Percentiles rank a stretch among this genome's conserved stretches.
Conservation (phyloP, 2,888 invertebrate genomes). For the Athalia cordata region DNA sequence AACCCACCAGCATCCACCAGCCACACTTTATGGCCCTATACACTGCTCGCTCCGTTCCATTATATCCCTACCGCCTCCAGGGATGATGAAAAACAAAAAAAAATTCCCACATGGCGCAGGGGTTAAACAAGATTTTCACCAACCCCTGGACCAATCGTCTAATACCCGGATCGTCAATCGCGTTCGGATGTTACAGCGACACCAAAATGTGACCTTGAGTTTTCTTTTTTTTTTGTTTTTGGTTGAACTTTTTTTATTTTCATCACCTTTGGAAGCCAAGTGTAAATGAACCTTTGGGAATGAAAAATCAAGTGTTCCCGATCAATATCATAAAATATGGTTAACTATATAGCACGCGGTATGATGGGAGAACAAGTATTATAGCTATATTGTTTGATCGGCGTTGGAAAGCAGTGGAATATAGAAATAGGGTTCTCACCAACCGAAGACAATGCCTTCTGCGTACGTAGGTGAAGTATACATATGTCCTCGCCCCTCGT, state of each 20-base stretch:
- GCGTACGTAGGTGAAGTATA: background rate
- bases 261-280: too few species aligned
- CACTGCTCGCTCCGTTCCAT: background rate
- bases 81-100: background rate
- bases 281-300: too few species aligned
- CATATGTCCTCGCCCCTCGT: background rate
- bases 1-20: background rate
- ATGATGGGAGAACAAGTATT: too few species aligned
- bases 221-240: too few species aligned
- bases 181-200: too few species aligned
- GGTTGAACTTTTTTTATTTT: too few species aligned
- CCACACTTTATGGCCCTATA: background rate
- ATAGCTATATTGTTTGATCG: constrained; percentile 1
- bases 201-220: too few species aligned
- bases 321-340: too few species aligned
- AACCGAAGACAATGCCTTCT: background rate
- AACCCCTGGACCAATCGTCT: background rate
- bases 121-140: constrained; percentile 14
- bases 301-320: too few species aligned
- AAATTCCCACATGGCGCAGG: background rate
- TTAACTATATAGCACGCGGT: too few species aligned
- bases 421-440: constrained; percentile 31
- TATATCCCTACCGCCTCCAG: background rate
- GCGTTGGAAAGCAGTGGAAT: constrained; percentile 24
- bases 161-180: too few species aligned